Evolutionary conservation across 2,113 vertebrate genomes (phyloP), one percentile per base, ranked within the genome.

Genomic region (Cyrtonyx montezumae): DNA sequence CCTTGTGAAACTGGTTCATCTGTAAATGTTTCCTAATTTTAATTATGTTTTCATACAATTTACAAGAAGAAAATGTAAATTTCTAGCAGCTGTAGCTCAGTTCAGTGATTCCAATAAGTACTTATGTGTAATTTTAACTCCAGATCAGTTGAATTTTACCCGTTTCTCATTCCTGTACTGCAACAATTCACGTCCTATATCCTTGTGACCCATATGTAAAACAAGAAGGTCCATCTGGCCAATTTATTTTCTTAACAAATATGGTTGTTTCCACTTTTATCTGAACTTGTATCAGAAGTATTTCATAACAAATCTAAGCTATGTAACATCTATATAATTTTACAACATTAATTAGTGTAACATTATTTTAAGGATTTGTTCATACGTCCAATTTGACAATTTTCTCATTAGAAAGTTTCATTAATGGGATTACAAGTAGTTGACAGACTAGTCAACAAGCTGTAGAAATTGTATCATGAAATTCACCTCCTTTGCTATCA

Each of bases 1-100:
- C 40, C 65, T 45, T 84, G 9, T 55, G 63, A 96, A 56, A 95
- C 62, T 59, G 40, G 11, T 95, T 97, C 37, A 93, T 89, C 96
- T 81, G 42, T 88, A 95, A 95, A 96, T 79, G 25, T 86, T 94
- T 78, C 76, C 79, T 92, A 75, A 94, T 94, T 94, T 87, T 69
- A 92, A 49, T 95, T 88, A 75, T 71, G 63, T 79, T 95, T 95
- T 82, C 83, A 95, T 58, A 74, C 71, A 96, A 94, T 61, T 94
- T 94, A 76, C 4, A 20, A 66, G 63, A 92, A 84, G 84, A 34
- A 96, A 79, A 94, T 46, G 43, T 90, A 34, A 96, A 94, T 62
- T 83, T 92, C 45, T 87, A 84, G 23, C 51, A 96, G 87, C 83
- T 96, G 66, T 88, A 97, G 58, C 2, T 82, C 37, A 82, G 56